Base-by-base conservation (phyloP, 2,797 vertebrate species). In the Anguilla pacifica region DNA sequence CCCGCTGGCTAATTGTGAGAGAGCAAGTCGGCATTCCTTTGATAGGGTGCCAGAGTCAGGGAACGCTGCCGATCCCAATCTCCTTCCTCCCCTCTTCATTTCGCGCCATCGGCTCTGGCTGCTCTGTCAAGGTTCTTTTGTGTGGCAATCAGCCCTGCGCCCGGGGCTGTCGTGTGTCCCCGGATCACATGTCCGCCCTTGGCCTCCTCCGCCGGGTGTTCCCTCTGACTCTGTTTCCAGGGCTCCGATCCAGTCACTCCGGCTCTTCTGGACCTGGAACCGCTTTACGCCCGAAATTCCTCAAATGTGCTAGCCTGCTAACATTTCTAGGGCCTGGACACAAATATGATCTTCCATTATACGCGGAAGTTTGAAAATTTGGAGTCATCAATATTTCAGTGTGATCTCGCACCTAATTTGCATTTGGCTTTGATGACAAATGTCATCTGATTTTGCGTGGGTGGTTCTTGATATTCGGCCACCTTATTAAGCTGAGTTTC, bases 401-500 rank as follows among this genome's bases (percentile, higher is more conserved):
- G 46, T 83, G 39, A 83, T 49, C 55, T 3, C 17, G 25, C 11
- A 5, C 72, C 35, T 25, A 19, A 2, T 39, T 55, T 61, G 19
- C 35, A 22, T 46, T 13, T 79, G 35, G 11, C 5, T 35, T 84
- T 84, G n/a, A 28, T 59, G 13, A 22, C n/a, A 35, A 53, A 28
- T 46, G 17, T 22, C 82, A 57, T 59, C n/a, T 84, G 25, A 7
- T 87, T 64, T 74, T 4, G 7, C 28, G 2, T 84, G 19, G 46
- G 43, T 28, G 51, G 39, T 82, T 59, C 51, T 91, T 89, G 91
- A 87, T 86, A 72, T 55, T 87, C 11, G 17, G 1, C 25, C 28
- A n/a, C 35, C 93, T 93, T 93, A 91, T 94, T 93, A 95, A 86
- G 83, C 77, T 94, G 89, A 95, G 89, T 95, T 95, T 93, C 91